These are phyloP conservation scores for Ophion ellenae DNA, from an alignment of 2,888 invertebrate species.

Conservation along the genomic window DNA sequence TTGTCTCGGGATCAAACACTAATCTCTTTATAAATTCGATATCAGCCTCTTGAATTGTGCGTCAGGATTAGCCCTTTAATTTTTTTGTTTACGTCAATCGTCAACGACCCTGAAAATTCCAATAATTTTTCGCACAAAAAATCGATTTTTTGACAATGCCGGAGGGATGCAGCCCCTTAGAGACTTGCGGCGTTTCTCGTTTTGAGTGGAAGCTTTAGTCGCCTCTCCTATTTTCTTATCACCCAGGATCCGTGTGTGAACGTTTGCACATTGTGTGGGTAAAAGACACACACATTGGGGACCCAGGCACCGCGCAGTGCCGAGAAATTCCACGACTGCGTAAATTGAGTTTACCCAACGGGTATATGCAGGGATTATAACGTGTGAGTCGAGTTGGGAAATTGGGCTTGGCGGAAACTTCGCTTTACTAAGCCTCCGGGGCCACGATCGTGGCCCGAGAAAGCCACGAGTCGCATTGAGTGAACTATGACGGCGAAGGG, in stretches of 20 bases:
- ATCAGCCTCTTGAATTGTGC: too few species aligned
- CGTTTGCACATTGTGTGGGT: background rate
- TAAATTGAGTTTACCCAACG: slow-evolving; percentile 72
- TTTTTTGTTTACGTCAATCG: too few species aligned
- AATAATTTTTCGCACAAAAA: slow-evolving; percentile 19
- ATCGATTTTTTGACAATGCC: background rate
- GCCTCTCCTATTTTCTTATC: background rate
- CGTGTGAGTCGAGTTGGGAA: slow-evolving; percentile 32
- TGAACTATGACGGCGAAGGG: too few species aligned
- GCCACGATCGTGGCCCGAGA: slow-evolving; percentile 5
- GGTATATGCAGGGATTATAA: slow-evolving; percentile 51
- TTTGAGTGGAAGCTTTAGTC: background rate
- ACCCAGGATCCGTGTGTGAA: too few species aligned
- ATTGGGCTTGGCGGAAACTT: slow-evolving; percentile 59
- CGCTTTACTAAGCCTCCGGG: slow-evolving; percentile 52
- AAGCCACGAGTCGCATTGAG: slow-evolving; percentile 5
- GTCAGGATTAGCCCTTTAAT: too few species aligned
- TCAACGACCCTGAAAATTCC: background rate
- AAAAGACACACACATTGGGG: background rate
- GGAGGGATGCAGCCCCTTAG: background rate
- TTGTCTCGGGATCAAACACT: too few species aligned
- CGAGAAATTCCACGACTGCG: slow-evolving; percentile 59
- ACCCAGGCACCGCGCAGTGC: background rate
- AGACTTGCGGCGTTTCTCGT: background rate
- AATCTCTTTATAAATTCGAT: too few species aligned